Conservation (phyloP, 2,797 vertebrate genomes). For the Gephyroberyx darwinii region DNA sequence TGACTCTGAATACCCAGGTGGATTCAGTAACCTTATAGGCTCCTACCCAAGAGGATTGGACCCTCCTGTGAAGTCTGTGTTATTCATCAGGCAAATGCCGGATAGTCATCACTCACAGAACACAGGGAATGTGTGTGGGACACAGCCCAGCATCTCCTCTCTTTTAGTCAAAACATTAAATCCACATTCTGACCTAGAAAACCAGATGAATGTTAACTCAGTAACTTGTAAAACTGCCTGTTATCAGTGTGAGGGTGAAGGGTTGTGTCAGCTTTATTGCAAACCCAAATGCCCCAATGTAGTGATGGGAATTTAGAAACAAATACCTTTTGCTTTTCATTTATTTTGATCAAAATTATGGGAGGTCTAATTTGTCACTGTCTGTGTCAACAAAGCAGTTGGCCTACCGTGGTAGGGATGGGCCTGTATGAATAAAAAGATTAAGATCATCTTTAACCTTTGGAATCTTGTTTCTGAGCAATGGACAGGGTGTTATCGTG, state of each 20-base stretch:
- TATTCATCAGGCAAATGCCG: slow-evolving; percentile 67
- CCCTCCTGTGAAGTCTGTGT: slow-evolving; percentile 58
- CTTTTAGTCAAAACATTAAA: slow-evolving; percentile 57
- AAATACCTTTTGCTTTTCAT: slow-evolving; percentile 10
- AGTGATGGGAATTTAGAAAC: slow-evolving; percentile 8
- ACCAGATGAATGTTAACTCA: slow-evolving; percentile 51
- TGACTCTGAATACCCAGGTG: slow-evolving; percentile 57
- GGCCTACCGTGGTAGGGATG: too few relatives aligned
- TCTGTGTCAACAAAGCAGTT: neutral
- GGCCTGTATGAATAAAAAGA: too few relatives aligned
- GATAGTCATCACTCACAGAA: slow-evolving; percentile 64
- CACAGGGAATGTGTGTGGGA: slow-evolving; percentile 40
- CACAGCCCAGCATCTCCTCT: slow-evolving; percentile 38
- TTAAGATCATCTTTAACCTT: neutral
- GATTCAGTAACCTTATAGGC: slow-evolving; percentile 47
- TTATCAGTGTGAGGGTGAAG: slow-evolving; percentile 40
- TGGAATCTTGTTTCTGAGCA: too few relatives aligned
- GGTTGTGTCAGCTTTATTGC: slow-evolving; percentile 25
- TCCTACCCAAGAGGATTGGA: slow-evolving; percentile 49
- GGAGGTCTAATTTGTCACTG: neutral
- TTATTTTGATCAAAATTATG: neutral
- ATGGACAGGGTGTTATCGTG: too few relatives aligned
- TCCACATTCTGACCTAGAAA: slow-evolving; percentile 65
- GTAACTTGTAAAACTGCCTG: slow-evolving; percentile 42
- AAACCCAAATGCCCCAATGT: slow-evolving; percentile 18